Evolutionary conservation across 2,113 vertebrate genomes (phyloP), one percentile per base, ranked within the genome.

Genomic region (Nerophis ophidion): DNA sequence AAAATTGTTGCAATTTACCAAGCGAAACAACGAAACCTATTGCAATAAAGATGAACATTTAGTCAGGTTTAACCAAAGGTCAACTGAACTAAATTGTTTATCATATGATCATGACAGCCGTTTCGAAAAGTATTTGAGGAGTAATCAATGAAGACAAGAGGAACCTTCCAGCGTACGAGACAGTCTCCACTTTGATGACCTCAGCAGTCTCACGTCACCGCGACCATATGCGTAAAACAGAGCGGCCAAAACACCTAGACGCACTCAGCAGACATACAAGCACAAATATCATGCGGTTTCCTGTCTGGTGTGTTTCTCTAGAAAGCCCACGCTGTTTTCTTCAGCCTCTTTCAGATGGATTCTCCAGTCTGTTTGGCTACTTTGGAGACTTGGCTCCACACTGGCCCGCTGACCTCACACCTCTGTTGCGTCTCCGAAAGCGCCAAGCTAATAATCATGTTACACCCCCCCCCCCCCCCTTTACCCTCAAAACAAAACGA

Each of bases 221-320:
- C 76, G 11, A 71, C 62, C 57, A 34, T 81, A 86, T 84, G 76
- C 74, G 47, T 76, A 77, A 66, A 87, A 81, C 84, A 86, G 84
- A 86, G 72, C 63, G 64, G 62, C 63, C 66, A 80, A 84, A 80
- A 79, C 81, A 73, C 79, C 72, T 79, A 76, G 75, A 74, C 77
- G 56, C 72, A 53, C 73, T 68, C 49, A 63, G 78, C 76, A 86
- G 81, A 88, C 77, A 69, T 68, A 67, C 48, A 65, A 68, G 72
- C 76, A 61, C 85, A 72, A 80, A 71, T 79, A 85, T 80, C 74
- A 65, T 85, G 83, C 68, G 83, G 86, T 86, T 88, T 88, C 86
- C 84, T 88, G 84, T 85, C 86, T 86, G 79, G 60, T 84, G 70
- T 60, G 74, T 84, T 84, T 71, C 57, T 80, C 65, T 67, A 70